These are phyloP conservation scores for Cartodere bifasciata DNA, from an alignment of 2,888 invertebrate genomes.

Conservation along the genomic window DNA sequence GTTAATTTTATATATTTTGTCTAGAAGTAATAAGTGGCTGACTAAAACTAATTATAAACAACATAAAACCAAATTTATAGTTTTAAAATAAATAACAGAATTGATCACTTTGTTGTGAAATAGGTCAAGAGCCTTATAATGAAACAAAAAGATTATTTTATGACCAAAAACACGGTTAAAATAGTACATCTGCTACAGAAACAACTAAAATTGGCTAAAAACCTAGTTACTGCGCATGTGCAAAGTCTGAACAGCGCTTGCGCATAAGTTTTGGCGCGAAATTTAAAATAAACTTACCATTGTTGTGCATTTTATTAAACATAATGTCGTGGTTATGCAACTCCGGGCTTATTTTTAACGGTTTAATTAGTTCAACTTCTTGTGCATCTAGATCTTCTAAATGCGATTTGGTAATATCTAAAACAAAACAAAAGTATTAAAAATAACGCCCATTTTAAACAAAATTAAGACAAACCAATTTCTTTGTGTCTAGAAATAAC, in stretches of 20 bases:
- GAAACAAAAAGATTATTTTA: not conserved
- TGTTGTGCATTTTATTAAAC: conserved; percentile 34
- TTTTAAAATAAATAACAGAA: too few species aligned
- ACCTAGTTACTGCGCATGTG: not conserved
- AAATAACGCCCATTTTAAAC: too few species aligned
- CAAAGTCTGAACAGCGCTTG: not conserved
- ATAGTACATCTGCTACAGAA: not conserved
- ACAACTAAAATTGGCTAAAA: not conserved
- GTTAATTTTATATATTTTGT: too few species aligned
- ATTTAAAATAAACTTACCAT: conserved; percentile 17
- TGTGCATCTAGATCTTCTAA: conserved; percentile 7
- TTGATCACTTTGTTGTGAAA: too few species aligned
- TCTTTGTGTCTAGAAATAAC: too few species aligned
- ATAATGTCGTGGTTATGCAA: conserved; percentile 44
- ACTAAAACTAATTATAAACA: too few species aligned
- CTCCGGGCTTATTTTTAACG: conserved; percentile 43
- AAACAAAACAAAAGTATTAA: too few species aligned
- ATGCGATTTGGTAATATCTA: too few species aligned
- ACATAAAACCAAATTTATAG: too few species aligned
- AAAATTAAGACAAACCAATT: too few species aligned
- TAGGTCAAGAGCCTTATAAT: not conserved
- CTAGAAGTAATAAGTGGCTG: too few species aligned
- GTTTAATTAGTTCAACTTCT: conserved; percentile 42
- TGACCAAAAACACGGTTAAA: not conserved
- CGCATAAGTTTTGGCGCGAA: not conserved